These are phyloP conservation scores for Coreius guichenoti DNA, from an alignment of 2,797 vertebrate genomes.

Conservation along the genomic window DNA sequence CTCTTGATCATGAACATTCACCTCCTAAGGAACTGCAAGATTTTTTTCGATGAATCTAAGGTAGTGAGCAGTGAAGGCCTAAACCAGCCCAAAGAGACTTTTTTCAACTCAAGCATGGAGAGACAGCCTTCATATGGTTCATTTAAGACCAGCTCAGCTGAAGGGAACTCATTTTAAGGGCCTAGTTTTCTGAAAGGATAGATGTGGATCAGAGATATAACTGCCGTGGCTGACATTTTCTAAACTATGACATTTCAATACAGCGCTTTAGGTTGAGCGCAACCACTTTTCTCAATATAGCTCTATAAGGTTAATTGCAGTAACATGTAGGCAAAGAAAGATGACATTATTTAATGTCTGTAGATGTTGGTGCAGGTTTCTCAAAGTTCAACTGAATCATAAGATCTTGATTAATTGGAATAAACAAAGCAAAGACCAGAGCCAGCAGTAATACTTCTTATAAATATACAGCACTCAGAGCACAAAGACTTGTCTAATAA, in stretches of 20 bases:
- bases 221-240: conserved; percentile 61
- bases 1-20: conserved; percentile 16
- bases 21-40: conserved; percentile 10
- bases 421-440: conserved; percentile 23
- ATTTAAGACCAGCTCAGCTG: conserved; percentile 45
- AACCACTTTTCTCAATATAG: conserved; percentile 47
- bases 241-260: conserved; percentile 63
- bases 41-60: conserved; percentile 25
- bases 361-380: conserved; percentile 26
- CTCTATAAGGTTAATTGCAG: conserved; percentile 62
- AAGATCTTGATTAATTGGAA: conserved; percentile 32
- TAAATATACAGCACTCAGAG: conserved; percentile 10
- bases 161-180: conserved; percentile 47
- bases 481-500: neutral
- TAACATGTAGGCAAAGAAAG: conserved; percentile 53
- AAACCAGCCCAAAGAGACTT: conserved; percentile 28
- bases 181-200: conserved; percentile 54
- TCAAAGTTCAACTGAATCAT: conserved; percentile 44
- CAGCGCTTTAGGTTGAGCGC: conserved; percentile 42
- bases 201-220: conserved; percentile 55
- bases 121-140: conserved; percentile 52
- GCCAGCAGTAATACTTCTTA: neutral
- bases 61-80: conserved; percentile 24
- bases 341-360: conserved; percentile 38
- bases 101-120: conserved; percentile 34